Conservation (phyloP, 1,140 invertebrate genomes). For the Centruroides vittatus region DNA sequence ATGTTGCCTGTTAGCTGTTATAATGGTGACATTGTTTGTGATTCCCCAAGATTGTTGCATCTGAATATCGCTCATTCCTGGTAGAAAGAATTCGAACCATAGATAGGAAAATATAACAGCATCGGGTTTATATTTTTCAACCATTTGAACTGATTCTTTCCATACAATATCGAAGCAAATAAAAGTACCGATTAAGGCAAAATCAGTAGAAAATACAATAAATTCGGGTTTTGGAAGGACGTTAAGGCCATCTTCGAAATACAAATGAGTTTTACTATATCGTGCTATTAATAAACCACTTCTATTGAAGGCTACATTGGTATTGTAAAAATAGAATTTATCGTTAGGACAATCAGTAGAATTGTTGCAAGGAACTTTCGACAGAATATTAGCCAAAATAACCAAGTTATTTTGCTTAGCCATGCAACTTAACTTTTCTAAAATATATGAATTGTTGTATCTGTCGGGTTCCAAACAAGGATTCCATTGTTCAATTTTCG, state of each 20-base stretch:
- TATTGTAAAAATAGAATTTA: slow-evolving; percentile 45
- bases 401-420: slow-evolving; percentile 37
- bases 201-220: slow-evolving; percentile 40
- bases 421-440: slow-evolving; percentile 38
- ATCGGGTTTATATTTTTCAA: slow-evolving; percentile 38
- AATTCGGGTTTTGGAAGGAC: slow-evolving; percentile 36
- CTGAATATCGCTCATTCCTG: slow-evolving; percentile 42
- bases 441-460: not conserved
- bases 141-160: slow-evolving; percentile 30
- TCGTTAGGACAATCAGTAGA: not conserved
- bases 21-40: slow-evolving; percentile 37
- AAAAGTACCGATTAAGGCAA: slow-evolving; percentile 51
- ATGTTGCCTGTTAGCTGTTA: slow-evolving; percentile 39
- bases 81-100: slow-evolving; percentile 51
- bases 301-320: slow-evolving; percentile 55
- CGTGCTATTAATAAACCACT: slow-evolving; percentile 40
- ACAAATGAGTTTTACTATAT: slow-evolving; percentile 65
- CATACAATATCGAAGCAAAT: slow-evolving; percentile 62
- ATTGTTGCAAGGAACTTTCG: slow-evolving; percentile 38
- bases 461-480: slow-evolving; percentile 1
- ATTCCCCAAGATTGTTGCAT: slow-evolving; percentile 40
- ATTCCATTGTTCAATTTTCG: not conserved
- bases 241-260: slow-evolving; percentile 37
- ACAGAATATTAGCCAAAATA: slow-evolving; percentile 26
- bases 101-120: slow-evolving; percentile 54